Base-by-base conservation (phyloP, 53 echinoderm and acorn worm genomes). In the Luidia sarsii region DNA sequence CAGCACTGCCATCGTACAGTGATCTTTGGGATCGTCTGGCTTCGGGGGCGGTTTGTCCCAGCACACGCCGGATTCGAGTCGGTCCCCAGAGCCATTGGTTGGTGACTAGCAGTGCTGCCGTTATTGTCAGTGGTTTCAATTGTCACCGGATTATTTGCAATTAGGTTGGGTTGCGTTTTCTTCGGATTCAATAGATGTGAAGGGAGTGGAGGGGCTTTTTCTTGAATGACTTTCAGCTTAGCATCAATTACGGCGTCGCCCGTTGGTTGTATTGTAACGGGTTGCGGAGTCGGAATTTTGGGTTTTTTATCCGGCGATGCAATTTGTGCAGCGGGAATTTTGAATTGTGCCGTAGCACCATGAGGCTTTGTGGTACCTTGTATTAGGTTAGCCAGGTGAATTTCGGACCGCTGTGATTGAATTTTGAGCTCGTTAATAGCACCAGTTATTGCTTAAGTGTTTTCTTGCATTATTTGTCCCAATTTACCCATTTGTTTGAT, bases 401-500 rank as follows among this genome's bases (percentile, higher is more conserved):
- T 50, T 51, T 70, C 70, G 2, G 51, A 70, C 18, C 5, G 7
- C 51, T 70, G 32, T 20, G n/a, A n/a, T n/a, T n/a, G n/a, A n/a
- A n/a, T n/a, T n/a, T n/a, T n/a, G 15, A 63, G 63, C 4, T 63
- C 70, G 6, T 70, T 46, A 41, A 68, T 68, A 49, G 50, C 69
- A 14, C 16, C 15, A 7, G 52, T 33, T 15, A 70, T 70, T 33
- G 70, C 70, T 15, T 3, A 4, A 7, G 33, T 70, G 33, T 51
- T 70, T 31, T 32, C 70, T n/a, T 33, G n/a, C 50, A n/a, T n/a
- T n/a, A 50, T 50, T 70, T 70, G 49, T 70, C 8, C 70, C 21
- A 70, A 70, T 11, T 70, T 51, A 7, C 69, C 50, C 1, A 69
- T 69, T 6, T 69, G 32, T 8, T 51, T 50, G 2, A 51, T 51